Conservation (phyloP, 2,797 vertebrate genomes). For the Chelmon rostratus region DNA sequence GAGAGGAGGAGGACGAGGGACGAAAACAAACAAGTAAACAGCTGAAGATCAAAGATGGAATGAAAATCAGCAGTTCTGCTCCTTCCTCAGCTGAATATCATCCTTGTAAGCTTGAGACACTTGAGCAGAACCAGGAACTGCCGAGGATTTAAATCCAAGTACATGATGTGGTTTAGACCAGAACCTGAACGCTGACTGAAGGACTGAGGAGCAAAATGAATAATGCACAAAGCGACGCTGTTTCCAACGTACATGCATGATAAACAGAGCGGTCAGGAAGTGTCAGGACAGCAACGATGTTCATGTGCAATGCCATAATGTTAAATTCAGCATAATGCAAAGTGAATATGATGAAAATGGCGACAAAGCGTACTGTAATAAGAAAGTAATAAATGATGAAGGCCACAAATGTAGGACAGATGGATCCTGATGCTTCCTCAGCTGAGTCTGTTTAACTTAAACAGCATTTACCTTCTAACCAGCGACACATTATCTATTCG, state of each 20-base stretch:
- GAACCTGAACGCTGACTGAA: no score
- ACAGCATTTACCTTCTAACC: no score
- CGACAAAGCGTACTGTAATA: neutral
- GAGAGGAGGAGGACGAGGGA: neutral
- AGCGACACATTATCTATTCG: no score
- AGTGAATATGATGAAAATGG: neutral
- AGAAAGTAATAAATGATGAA: neutral
- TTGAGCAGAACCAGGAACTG: neutral
- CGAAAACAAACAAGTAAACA: slow-evolving; percentile 59
- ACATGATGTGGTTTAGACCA: no score
- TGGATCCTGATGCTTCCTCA: neutral
- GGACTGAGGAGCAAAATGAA: no score
- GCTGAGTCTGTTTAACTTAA: no score
- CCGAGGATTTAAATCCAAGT: no score
- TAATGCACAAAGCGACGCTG: no score
- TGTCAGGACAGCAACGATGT: no score
- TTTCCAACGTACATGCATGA: no score
- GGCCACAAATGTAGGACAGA: no score
- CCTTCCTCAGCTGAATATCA: neutral
- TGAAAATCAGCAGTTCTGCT: slow-evolving; percentile 12
- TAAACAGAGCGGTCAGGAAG: neutral
- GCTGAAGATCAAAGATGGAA: slow-evolving; percentile 55
- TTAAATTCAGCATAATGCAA: neutral
- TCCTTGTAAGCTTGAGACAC: neutral
- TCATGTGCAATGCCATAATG: neutral